Evolutionary conservation across 2,113 vertebrate species (phyloP), one percentile per base, ranked within the genome.

Genomic region (Peromyscus leucopus): DNA sequence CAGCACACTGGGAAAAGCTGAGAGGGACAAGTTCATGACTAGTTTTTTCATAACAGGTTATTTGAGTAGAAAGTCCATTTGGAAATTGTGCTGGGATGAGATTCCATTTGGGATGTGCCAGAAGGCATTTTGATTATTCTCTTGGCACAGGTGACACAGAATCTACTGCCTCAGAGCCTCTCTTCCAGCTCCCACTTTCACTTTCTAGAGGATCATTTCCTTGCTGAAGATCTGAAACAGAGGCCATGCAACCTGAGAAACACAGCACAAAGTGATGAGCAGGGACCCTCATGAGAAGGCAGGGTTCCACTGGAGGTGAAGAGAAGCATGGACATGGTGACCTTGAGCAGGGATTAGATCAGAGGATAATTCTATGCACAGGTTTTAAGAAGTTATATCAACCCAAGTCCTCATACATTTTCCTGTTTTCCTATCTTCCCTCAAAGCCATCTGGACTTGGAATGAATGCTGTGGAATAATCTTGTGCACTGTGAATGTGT

Each of bases 41-140:
- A 98, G 97, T 98, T 99, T 63, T 57, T 84, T 84, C n/a, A 63
- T 98, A 99, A 97, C 99, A 99, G 42, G 80, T 93, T 98, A 99
- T 0, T 99, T 98, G 19, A 98, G 99, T 89, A 99, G 97, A 16
- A 99, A 98, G 0, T 98, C 96, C 0, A 5, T 0, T 2, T 90
- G 63, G n/a, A 98, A 99, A 51, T 97, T 75, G 80, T 83, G 21
- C 90, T 99, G 74, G 0, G 97, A 98, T 24, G 97, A 98, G 8
- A 86, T 0, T 0, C 98, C 98, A 48, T 98, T 94, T 31, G 33
- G 0, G 16, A 98, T 99, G 67, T 85, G 93, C 97, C 98, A 98
- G 98, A 98, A 99, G 36, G 86, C 87, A 84, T 98, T 98, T 51
- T 72, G 98, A 98, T 98, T 98, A 72, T 67, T 46, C 15, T 97